phyloP scores from a whole-genome alignment of 1,140 invertebrate species.

The Philopotamus ludificatus region DNA sequence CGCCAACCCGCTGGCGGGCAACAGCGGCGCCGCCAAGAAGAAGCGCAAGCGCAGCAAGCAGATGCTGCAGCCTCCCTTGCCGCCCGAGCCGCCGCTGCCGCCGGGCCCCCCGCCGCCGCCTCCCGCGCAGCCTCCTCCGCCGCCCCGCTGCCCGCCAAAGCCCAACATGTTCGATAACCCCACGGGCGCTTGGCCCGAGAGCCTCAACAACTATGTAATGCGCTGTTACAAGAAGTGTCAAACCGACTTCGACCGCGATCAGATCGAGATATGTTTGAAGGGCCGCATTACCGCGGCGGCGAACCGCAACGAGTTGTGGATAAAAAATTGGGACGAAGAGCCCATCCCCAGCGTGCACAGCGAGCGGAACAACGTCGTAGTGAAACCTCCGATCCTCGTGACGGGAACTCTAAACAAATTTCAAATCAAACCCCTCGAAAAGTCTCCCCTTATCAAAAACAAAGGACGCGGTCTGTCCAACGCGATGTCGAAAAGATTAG shows the following conservation, averaged over 20 bases:
- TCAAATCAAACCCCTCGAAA: constrained; percentile 45
- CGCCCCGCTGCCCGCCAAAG: constrained; percentile 44
- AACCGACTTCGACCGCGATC: constrained; percentile 85
- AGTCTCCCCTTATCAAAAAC: not conserved
- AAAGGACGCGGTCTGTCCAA: constrained; percentile 45
- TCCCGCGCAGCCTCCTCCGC: constrained; percentile 36
- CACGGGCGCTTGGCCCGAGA: constrained; percentile 68
- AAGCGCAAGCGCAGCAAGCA: constrained; percentile 74
- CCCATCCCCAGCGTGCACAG: constrained; percentile 83
- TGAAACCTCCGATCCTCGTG: constrained; percentile 50
- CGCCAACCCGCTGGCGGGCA: constrained; percentile 52
- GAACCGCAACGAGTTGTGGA: constrained; percentile 79
- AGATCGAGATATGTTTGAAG: constrained; percentile 90
- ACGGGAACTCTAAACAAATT: constrained; percentile 55
- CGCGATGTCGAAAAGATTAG: constrained; percentile 43
- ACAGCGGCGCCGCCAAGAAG: constrained; percentile 66
- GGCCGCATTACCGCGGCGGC: constrained; percentile 87
- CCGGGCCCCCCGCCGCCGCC: constrained; percentile 25
- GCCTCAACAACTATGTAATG: constrained; percentile 82
- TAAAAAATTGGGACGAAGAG: constrained; percentile 90
- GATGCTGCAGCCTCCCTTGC: constrained; percentile 21
- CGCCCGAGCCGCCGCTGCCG: constrained; percentile 31
- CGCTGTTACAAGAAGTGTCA: constrained; percentile 88
- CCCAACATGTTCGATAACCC: constrained; percentile 50
- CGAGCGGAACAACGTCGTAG: constrained; percentile 65